Evolutionary conservation across 2,888 invertebrate genomes (phyloP).

Genomic region (Sinhomidia bicolor): DNA sequence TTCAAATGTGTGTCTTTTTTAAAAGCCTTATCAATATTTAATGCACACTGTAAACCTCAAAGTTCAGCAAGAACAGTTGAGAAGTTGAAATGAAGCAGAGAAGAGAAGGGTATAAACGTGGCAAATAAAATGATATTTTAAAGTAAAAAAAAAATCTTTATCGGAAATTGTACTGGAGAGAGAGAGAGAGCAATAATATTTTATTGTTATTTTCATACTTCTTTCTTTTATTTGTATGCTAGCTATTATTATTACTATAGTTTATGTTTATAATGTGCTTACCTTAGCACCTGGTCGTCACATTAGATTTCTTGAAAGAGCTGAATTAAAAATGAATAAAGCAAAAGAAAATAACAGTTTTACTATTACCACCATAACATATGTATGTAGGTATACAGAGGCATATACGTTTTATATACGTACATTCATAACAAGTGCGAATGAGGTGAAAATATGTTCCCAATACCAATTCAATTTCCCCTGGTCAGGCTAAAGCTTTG

Average conservation of each 20-base stretch:
- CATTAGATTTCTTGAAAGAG: neutral
- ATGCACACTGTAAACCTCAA: neutral
- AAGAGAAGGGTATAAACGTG: neutral
- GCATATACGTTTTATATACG: too few species aligned
- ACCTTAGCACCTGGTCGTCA: conserved; percentile 29
- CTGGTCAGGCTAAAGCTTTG: conserved; percentile 1
- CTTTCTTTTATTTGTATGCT: neutral
- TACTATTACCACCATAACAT: neutral
- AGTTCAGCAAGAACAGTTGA: neutral
- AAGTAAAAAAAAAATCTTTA: too few species aligned
- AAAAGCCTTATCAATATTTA: conserved; percentile 24
- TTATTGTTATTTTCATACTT: conserved; percentile 33
- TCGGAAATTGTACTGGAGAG: neutral
- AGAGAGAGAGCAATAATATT: conserved; percentile 27
- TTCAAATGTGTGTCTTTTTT: neutral
- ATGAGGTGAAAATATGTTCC: conserved; percentile 39
- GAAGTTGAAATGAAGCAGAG: too few species aligned
- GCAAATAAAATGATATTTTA: conserved; percentile 12
- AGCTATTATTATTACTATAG: neutral
- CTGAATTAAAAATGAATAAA: conserved; percentile 19
- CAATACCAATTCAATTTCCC: conserved; percentile 53
- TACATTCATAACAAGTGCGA: neutral
- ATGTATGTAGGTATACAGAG: too few species aligned
- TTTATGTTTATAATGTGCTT: neutral
- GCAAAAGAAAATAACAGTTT: too few species aligned